Conservation (phyloP, 2,797 vertebrate genomes). For the Pitangus sulphuratus region DNA sequence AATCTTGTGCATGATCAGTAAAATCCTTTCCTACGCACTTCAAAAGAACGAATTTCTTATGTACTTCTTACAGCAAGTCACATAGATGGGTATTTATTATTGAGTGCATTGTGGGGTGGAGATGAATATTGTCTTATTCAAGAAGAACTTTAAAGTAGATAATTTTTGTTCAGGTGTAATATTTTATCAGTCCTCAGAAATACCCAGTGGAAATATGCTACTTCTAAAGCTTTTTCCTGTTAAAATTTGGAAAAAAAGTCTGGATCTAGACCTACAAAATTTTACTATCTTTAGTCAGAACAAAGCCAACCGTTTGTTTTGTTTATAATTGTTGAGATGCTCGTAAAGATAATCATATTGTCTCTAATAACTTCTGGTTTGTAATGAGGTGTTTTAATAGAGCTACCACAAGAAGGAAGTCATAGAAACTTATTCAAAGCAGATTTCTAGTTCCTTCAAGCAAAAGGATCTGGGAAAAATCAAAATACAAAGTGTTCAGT, state of each 20-base stretch:
- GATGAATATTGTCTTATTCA: neutral
- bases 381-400: neutral
- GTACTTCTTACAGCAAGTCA: neutral
- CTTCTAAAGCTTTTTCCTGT: neutral
- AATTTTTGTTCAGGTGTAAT: neutral
- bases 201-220: neutral
- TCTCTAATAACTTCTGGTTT: neutral
- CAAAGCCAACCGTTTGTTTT: neutral
- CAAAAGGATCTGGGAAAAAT: neutral
- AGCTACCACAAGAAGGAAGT: neutral
- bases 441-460: neutral
- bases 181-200: neutral
- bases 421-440: neutral
- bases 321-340: neutral
- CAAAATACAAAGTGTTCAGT: neutral
- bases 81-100: neutral
- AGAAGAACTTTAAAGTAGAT: neutral
- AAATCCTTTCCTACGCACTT: neutral
- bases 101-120: neutral
- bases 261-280: neutral
- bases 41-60: neutral
- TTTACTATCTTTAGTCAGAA: neutral
- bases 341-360: constrained; percentile 1
- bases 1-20: neutral
- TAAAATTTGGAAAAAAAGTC: neutral